Conservation (phyloP, 2,797 vertebrate species). For the Manis javanica region DNA sequence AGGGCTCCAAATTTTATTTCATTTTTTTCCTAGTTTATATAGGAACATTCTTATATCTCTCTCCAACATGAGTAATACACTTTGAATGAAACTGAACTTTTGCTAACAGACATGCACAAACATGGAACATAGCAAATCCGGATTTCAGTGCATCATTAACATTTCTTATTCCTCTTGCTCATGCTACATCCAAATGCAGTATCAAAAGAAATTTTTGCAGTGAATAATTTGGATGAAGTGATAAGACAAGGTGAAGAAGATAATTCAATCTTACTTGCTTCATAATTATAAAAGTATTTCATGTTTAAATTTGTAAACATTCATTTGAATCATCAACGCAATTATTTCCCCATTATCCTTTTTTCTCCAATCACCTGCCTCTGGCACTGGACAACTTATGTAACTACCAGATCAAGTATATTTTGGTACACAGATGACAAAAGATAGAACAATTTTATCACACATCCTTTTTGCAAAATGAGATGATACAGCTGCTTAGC, state of each 20-base stretch:
- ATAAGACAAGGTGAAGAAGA: no score
- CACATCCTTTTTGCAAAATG: not conserved
- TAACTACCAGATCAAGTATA: not conserved
- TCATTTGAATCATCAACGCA: not conserved
- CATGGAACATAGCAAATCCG: not conserved
- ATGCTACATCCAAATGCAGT: not conserved
- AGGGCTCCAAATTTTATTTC: no score
- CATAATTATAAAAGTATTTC: not conserved
- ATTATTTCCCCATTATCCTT: not conserved
- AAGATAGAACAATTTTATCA: not conserved
- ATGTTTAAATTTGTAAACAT: not conserved
- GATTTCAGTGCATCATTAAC: not conserved
- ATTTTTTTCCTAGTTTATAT: not conserved
- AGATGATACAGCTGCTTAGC: not conserved
- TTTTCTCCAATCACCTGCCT: not conserved
- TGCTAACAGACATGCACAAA: not conserved
- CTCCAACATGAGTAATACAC: no score
- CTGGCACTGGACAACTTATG: no score
- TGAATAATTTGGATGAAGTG: no score
- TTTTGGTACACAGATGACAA: not conserved
- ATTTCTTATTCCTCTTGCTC: not conserved
- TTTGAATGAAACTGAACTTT: not conserved
- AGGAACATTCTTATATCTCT: not conserved
- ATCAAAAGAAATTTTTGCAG: not conserved
- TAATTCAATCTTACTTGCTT: not conserved